Evolutionary conservation across 2,797 vertebrate species (phyloP).

Genomic region (Scolopax rusticola): DNA sequence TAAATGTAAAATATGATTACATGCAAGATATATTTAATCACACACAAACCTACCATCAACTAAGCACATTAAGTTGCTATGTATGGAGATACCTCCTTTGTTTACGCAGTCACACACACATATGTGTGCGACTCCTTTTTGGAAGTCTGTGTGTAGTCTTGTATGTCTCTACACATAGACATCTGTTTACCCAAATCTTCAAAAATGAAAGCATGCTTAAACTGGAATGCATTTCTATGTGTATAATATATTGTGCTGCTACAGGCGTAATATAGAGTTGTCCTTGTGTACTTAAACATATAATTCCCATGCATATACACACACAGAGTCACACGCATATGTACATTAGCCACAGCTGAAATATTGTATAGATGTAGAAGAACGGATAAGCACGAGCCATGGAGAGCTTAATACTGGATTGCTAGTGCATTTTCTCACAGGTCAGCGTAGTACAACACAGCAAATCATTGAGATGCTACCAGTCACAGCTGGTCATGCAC

Average conservation of each 20-base stretch:
- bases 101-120: neutral
- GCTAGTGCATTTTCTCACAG: neutral
- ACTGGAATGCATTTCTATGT: neutral
- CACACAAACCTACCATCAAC: neutral
- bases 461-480: neutral
- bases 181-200: conserved; percentile 15
- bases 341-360: neutral
- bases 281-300: neutral
- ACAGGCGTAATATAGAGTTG: neutral
- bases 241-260: neutral
- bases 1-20: neutral
- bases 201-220: neutral
- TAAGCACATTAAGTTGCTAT: neutral
- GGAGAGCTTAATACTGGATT: conserved; percentile 3
- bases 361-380: neutral
- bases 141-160: neutral
- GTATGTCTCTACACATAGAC: neutral
- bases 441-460: neutral
- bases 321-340: fast-evolving
- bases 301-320: neutral
- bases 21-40: neutral
- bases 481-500: neutral
- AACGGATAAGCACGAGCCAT: neutral
- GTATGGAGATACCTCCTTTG: neutral
- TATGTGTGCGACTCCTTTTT: neutral